Base-by-base conservation (phyloP, 2,113 vertebrate genomes). In the Anser cygnoides region DNA sequence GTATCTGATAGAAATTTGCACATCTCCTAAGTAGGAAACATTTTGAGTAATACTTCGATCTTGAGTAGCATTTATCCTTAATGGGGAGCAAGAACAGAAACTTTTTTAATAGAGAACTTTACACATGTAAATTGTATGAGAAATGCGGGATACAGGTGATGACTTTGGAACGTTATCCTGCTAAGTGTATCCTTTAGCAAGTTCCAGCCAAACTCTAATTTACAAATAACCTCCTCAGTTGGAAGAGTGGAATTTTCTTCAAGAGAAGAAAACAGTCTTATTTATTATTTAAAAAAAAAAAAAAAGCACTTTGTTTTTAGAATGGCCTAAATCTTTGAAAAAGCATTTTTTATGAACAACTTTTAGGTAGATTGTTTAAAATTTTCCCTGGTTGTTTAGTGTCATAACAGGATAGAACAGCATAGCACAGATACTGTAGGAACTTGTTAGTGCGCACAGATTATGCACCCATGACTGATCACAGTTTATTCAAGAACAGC, bases 11-110 rank as follows among this genome's bases (percentile, higher is more conserved):
- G 68, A 52, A 55, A 46, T 31, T 1, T 57, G 41, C n/a, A 29
- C 43, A 20, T 61, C 7, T 10, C 1, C 0, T 29, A 44, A 39
- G 6, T 13, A 44, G 39, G 46, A 59, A 87, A 21, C 4, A 3
- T 63, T 35, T n/a, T 63, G 49, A 63, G 37, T 2, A 10, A 20
- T 22, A 46, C 80, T 84, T 80, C 55, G n/a, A 31, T 84, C 58
- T 73, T 43, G 72, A 86, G 68, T 43, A 86, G 43, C 15, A 1
- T 79, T 84, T 84, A 84, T 57, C 39, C 31, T 68, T 65, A 33
- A 6, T 46, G 55, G 33, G 44, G 19, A 91, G 35, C 33, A 73
- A 44, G 37, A 87, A 57, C 14, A 76, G 49, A 39, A 84, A 15
- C n/a, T 0, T 8, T 57, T n/a, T 22, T 4, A 37, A 37, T 41